These are phyloP conservation scores for Crotophaga sulcirostris DNA, from an alignment of 2,113 vertebrate genomes.

Conservation along the genomic window DNA sequence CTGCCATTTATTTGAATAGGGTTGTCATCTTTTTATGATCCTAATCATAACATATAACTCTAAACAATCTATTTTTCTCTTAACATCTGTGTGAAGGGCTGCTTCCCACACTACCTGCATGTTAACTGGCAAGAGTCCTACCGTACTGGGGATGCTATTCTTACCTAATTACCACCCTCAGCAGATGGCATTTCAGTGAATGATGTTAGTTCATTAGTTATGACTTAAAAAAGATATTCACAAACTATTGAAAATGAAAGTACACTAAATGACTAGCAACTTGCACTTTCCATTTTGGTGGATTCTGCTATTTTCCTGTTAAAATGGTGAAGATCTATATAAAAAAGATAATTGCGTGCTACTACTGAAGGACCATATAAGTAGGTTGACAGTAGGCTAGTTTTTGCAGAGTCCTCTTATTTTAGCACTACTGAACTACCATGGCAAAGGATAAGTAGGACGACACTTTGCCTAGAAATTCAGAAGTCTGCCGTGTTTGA, in stretches of 20 bases:
- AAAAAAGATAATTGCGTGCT: not conserved
- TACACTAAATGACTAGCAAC: not conserved
- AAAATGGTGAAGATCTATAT: not conserved
- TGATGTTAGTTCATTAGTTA: constrained; percentile 15
- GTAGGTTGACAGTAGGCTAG: not conserved
- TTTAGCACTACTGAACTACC: constrained; percentile 20
- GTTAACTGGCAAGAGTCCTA: constrained; percentile 7
- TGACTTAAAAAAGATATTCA: constrained; percentile 3
- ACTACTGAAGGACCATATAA: not conserved
- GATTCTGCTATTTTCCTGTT: not conserved
- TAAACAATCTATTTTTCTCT: constrained; percentile 36
- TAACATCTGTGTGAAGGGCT: constrained; percentile 52
- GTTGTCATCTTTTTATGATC: constrained; percentile 4
- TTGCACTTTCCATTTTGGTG: not conserved
- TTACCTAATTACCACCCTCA: constrained; percentile 45
- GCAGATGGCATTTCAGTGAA: constrained; percentile 28
- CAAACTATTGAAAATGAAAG: constrained; percentile 12
- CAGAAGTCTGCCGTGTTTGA: constrained; percentile 44
- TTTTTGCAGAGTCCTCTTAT: not conserved
- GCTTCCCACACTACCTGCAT: constrained; percentile 42
- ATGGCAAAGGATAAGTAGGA: constrained; percentile 15
- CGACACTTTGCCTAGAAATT: constrained; percentile 33
- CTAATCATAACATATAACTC: not conserved
- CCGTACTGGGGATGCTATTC: not conserved
- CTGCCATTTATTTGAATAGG: constrained; percentile 35